These are phyloP conservation scores for Elachura formosa DNA, from an alignment of 2,113 vertebrate species.

Conservation along the genomic window DNA sequence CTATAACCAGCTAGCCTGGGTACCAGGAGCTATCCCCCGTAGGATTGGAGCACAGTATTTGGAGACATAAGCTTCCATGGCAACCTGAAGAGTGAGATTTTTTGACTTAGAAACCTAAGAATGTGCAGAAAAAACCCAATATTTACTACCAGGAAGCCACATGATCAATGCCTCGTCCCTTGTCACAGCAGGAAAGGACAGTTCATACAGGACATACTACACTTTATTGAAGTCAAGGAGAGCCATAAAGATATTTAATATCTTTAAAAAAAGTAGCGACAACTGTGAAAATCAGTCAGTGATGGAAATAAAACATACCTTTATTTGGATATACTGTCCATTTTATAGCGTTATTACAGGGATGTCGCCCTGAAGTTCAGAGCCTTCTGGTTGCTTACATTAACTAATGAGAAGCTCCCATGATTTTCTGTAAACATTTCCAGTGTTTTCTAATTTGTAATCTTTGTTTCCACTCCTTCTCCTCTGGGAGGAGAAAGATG, in stretches of 20 bases:
- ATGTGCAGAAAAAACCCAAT: accelerated
- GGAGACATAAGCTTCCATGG: accelerated
- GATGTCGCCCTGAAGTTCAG: no score
- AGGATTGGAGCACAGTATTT: background rate
- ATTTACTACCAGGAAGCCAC: background rate
- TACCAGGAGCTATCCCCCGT: background rate
- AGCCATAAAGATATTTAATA: background rate
- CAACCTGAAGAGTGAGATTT: background rate
- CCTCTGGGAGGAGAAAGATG: no score
- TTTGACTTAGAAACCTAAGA: background rate
- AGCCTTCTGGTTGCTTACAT: no score
- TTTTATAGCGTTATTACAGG: background rate
- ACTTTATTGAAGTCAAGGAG: background rate
- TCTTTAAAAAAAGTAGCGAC: background rate
- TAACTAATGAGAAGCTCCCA: no score
- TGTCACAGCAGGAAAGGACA: background rate
- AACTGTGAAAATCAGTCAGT: background rate
- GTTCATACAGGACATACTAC: background rate
- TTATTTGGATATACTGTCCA: background rate
- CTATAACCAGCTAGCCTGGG: background rate
- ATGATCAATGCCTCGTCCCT: background rate
- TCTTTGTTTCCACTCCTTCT: no score
- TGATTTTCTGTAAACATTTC: no score
- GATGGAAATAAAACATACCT: background rate
- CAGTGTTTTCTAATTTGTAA: no score